Base-by-base conservation (phyloP, 2,888 invertebrate genomes). In the Acheta domesticus region DNA sequence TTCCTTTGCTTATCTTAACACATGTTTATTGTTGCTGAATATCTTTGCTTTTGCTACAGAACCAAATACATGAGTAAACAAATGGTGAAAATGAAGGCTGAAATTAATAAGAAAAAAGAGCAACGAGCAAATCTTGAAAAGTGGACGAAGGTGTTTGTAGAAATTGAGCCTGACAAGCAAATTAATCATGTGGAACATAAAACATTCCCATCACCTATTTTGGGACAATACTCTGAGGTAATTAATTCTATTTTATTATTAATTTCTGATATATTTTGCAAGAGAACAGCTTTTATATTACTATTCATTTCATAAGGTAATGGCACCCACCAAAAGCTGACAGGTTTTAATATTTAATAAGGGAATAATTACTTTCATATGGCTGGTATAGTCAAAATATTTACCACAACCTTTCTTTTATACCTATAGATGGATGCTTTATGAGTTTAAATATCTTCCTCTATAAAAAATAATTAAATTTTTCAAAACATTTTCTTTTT, bases 41-140 rank as follows among this genome's bases (percentile, higher is more conserved):
- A 14, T 19, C n/a, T 49, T 48, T 21, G 3, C 19, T 79, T 16
- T 16, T 16, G 49, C 20, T 75, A 19, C 75, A 84, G 84, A 49
- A 84, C 84, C 14, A 82, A 83, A 11, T 85, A 84, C 77, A 82
- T 84, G 82, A 84, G 82, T 74, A 82, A 83, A 77, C 82, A 82
- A 77, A 84, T 84, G 83, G 81, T 81, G 36, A 81, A 81, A 48
- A 78, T 83, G 76, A 85, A 84, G n/a, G 85, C 85, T 62, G 85
- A 87, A 49, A 80, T 86, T 19, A 83, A 85, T 76, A 86, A 85
- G 48, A 86, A 85, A 77, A 86, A 86, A 78, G 86, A 87, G 49
- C 87, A 87, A 79, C 83, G 84, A 19, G 85, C 85, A 79, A 83
- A 86, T 12, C 82, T 88, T 50, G 87, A 88, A 74, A 84, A 85